Conservation (phyloP, 2,113 vertebrate species). For the Daubentonia madagascariensis region DNA sequence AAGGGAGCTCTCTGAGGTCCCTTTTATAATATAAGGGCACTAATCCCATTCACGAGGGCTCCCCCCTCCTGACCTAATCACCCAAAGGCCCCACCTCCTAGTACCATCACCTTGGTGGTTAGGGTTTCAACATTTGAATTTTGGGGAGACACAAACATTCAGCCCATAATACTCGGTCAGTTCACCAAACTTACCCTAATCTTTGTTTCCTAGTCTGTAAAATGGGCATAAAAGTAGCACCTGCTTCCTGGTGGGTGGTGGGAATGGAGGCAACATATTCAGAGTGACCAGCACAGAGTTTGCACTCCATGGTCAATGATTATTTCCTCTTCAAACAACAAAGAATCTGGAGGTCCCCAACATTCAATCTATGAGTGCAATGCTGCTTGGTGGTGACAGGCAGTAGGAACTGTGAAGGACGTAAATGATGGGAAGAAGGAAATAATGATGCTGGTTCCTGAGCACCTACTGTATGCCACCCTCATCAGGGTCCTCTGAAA, state of each 20-base stretch:
- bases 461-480: not conserved
- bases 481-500: not conserved
- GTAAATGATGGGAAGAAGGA: not conserved
- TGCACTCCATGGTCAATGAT: not conserved
- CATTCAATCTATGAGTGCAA: rapidly evolving
- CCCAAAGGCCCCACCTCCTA: not conserved
- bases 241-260: rapidly evolving
- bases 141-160: not conserved
- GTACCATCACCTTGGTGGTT: not conserved
- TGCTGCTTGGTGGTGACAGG: not conserved
- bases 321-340: not conserved
- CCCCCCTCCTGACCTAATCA: not conserved
- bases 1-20: not conserved
- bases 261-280: not conserved
- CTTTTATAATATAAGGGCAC: too few relatives aligned
- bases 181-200: not conserved
- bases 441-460: not conserved
- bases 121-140: too few relatives aligned
- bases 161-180: too few relatives aligned
- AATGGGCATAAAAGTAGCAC: not conserved
- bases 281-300: not conserved
- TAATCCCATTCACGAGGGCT: too few relatives aligned
- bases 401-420: rapidly evolving
- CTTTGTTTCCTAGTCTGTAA: not conserved
- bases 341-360: not conserved